Evolutionary conservation across 2,113 vertebrate genomes (phyloP).

Genomic region (Nansenia antarctica): DNA sequence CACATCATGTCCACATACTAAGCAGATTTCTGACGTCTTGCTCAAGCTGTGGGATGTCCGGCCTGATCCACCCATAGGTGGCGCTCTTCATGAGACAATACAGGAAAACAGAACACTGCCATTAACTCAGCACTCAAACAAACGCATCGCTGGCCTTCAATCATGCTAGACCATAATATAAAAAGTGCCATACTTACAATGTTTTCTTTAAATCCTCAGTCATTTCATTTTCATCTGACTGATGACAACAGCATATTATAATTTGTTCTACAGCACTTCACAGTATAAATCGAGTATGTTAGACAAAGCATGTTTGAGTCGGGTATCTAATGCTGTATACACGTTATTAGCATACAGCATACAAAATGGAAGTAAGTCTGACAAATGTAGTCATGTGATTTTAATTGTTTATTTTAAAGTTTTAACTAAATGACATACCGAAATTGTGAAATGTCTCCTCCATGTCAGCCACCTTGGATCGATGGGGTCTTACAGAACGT

Average conservation of each 20-base stretch:
- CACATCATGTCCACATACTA: conserved; percentile 56
- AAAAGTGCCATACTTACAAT: too few species aligned
- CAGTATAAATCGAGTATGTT: background rate
- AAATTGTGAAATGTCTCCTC: conserved; percentile 64
- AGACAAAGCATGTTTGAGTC: too few species aligned
- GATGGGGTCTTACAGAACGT: conserved; percentile 55
- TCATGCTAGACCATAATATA: too few species aligned
- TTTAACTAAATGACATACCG: conserved; percentile 48
- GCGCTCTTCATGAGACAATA: conserved; percentile 50
- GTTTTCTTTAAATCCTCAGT: too few species aligned
- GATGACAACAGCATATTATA: background rate
- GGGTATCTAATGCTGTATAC: too few species aligned
- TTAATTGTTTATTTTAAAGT: too few species aligned
- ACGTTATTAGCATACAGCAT: too few species aligned
- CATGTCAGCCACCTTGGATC: conserved; percentile 60
- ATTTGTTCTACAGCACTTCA: background rate
- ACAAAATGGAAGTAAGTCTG: too few species aligned
- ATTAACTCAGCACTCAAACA: background rate
- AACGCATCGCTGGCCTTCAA: background rate
- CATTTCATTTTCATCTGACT: too few species aligned
- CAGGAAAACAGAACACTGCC: background rate
- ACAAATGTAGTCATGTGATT: background rate
- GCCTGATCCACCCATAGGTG: conserved; percentile 53
- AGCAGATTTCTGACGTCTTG: conserved; percentile 36
- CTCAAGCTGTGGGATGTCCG: conserved; percentile 47